A percentile compares a stretch with the other conserved stretches of the same genome.
Evolutionary conservation across 2,113 vertebrate genomes (phyloP).

Genomic region (Oenanthe oenanthe): DNA sequence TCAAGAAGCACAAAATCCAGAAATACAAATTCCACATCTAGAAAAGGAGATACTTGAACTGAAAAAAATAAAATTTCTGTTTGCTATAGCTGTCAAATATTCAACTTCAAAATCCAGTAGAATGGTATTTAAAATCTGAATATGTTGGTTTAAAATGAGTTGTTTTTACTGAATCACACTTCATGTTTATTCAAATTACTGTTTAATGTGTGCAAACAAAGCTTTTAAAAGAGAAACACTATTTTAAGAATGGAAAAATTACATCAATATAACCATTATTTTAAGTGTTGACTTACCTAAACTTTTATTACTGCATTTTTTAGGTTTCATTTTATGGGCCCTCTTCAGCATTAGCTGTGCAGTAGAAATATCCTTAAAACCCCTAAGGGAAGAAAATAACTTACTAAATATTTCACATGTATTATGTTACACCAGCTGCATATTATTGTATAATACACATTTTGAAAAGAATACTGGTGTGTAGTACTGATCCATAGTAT

Average conservation of each 20-base stretch:
- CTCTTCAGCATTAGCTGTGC: conserved; percentile 91
- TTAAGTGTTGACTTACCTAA: conserved; percentile 76
- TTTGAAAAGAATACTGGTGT: not conserved
- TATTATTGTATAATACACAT: not conserved
- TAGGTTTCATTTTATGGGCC: conserved; percentile 89
- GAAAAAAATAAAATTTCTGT: not conserved
- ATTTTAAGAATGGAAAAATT: not conserved
- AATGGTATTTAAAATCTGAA: not conserved
- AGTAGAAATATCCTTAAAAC: conserved; percentile 86
- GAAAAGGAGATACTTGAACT: not conserved
- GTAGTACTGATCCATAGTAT: not conserved
- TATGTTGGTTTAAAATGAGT: not conserved
- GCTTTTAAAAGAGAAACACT: not conserved
- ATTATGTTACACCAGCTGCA: conserved; percentile 12
- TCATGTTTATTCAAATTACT: not conserved
- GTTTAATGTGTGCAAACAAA: not conserved
- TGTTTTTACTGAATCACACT: not conserved
- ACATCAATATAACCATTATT: not conserved
- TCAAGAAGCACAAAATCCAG: not conserved
- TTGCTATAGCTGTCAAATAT: not conserved
- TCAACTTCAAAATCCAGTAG: not conserved
- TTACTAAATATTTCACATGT: conserved; percentile 5
- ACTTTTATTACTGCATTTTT: conserved; percentile 75
- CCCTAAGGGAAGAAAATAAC: conserved; percentile 79
- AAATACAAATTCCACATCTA: not conserved